Base-by-base conservation (phyloP, 1,140 invertebrate species). In the Sarcophaga bullata region DNA sequence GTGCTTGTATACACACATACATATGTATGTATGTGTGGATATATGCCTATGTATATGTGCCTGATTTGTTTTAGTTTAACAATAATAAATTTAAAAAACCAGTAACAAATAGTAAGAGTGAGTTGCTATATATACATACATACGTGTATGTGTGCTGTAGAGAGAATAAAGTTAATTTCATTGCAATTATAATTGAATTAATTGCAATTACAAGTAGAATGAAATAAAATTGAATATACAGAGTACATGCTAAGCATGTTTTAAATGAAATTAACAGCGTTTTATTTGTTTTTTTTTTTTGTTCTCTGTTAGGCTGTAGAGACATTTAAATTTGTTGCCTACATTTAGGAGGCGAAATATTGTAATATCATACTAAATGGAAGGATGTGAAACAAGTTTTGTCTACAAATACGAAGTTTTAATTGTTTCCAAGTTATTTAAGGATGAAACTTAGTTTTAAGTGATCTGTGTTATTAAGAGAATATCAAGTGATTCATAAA, bases 151-250 rank as follows among this genome's bases (percentile, higher is more conserved):
- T 1, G 15, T 54, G 15, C 5, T 19, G 19, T 17, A 75, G 47
- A 47, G 17, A 47, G 8, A 76, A 78, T 78, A 19, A 19, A 78
- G 75, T 78, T 78, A 78, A 78, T 78, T 78, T 78, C 19, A 78
- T 78, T 19, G 49, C 75, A 78, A 78, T 78, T 78, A 78, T 78
- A 78, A 78, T 78, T 78, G 75, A 78, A 78, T 78, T 78, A 78
- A 78, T 78, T 78, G 49, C 75, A 78, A 78, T 52, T 78, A 78
- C 13, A 58, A 68, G 62, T 68, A 19, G 62, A 68, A 68, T 68
- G 19, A 19, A 58, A 8, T 68, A n/a, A 8, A 68, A 68, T 68
- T 68, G 62, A 68, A 68, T 68, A 58, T 58, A n/a, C 54, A 68
- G n/a, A 68, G 25, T 37, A 25, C 6, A 68, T 68, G 62, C 19